These are phyloP conservation scores for Xerus rutilus DNA, from an alignment of 2,797 vertebrate species.

Conservation along the genomic window DNA sequence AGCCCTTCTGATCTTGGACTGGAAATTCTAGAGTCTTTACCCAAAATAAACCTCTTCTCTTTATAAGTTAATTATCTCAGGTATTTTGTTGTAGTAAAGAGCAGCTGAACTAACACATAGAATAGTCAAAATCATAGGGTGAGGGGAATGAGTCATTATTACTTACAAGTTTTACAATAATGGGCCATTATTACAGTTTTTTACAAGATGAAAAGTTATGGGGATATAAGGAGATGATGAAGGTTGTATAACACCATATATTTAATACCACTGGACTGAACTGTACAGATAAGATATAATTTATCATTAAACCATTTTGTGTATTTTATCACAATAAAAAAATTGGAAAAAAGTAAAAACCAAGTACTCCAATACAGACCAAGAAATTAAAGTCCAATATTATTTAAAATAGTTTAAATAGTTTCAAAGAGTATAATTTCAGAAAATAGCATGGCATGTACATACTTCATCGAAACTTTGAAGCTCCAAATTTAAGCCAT, in stretches of 20 bases:
- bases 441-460: background rate
- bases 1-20: background rate
- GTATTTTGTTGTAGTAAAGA: background rate
- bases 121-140: background rate
- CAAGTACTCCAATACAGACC: background rate
- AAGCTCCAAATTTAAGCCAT: background rate
- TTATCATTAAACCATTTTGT: background rate
- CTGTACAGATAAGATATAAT: background rate
- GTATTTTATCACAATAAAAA: background rate
- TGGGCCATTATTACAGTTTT: background rate
- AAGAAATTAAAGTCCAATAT: background rate
- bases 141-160: too few relatives aligned
- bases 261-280: background rate
- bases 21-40: background rate
- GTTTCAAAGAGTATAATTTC: slow-evolving; percentile 10
- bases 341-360: background rate
- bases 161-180: too few relatives aligned
- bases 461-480: background rate
- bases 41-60: background rate
- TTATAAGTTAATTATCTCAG: background rate
- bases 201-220: background rate
- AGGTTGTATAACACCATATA: background rate
- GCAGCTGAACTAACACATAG: background rate
- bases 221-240: background rate
- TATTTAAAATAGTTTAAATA: slow-evolving; percentile 23